phyloP scores from a whole-genome alignment of 2,888 invertebrate genomes.

The Hermaeophaga mercurialis region DNA sequence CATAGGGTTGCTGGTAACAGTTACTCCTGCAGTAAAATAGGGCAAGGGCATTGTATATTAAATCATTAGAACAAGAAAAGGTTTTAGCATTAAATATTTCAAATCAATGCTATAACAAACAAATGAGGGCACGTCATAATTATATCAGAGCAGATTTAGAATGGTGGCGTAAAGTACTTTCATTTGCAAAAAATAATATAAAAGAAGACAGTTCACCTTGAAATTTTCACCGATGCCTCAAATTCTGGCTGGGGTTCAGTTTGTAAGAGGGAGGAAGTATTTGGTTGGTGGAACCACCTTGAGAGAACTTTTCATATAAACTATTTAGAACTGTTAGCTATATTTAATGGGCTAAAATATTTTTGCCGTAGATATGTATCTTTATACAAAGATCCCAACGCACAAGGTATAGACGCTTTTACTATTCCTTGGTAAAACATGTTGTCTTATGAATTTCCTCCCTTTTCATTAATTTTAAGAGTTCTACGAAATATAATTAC shows the following conservation, averaged over 20 bases:
- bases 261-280: not conserved
- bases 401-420: no score
- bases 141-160: not conserved
- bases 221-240: not conserved
- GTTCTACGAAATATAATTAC: conserved; percentile 21
- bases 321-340: not conserved
- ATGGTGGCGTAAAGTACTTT: no score
- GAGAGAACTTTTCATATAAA: not conserved
- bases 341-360: not conserved
- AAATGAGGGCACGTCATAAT: not conserved
- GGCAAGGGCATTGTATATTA: no score
- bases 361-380: no score
- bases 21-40: no score
- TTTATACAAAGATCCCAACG: no score
- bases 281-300: not conserved
- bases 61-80: no score
- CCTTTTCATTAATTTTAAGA: conserved; percentile 16
- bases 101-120: not conserved
- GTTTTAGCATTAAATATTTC: no score
- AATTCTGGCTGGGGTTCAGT: not conserved
- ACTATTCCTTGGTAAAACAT: no score
- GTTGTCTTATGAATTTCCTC: conserved; percentile 31
- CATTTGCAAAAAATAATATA: no score
- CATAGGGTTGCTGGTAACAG: no score
- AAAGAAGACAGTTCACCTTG: not conserved